These are phyloP conservation scores for Hydra vulgaris DNA, from an alignment of 30 jellyfish, hydroid and myxozoan species.

Conservation along the genomic window DNA sequence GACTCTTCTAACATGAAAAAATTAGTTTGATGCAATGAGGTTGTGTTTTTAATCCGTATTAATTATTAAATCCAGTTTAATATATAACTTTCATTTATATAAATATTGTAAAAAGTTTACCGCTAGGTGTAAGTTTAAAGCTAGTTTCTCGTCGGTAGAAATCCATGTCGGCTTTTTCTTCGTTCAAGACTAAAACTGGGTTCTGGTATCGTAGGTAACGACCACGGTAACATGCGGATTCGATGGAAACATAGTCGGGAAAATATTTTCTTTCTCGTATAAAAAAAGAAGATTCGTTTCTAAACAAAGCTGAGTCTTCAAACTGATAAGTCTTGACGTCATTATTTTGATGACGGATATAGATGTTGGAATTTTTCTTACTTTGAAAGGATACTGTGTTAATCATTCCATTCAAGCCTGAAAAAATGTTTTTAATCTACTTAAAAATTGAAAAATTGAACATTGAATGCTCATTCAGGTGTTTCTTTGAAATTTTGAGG, in stretches of 20 bases:
- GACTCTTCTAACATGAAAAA: too few relatives aligned
- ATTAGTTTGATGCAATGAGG: too few relatives aligned
- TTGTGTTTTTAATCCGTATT: too few relatives aligned
- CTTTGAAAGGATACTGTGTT: background rate
- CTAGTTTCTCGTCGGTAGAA: background rate
- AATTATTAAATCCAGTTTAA: too few relatives aligned
- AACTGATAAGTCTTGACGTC: background rate
- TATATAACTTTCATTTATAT: too few relatives aligned
- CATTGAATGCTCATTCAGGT: too few relatives aligned
- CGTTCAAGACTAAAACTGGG: background rate
- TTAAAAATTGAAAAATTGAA: too few relatives aligned
- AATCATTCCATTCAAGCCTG: background rate
- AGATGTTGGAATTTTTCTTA: background rate
- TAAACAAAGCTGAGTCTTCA: background rate
- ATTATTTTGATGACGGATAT: background rate
- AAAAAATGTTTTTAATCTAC: too few relatives aligned
- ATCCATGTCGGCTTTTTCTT: background rate
- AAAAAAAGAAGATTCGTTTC: background rate
- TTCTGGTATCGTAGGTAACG: background rate
- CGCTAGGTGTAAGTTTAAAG: background rate
- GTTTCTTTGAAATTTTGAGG: too few relatives aligned
- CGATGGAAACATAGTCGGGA: background rate
- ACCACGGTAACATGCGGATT: background rate
- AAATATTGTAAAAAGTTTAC: too few relatives aligned
- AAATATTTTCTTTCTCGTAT: background rate